A percentile compares a stretch with the other conserved stretches of the same genome.
These are phyloP conservation scores for Pseudorectes ferrugineus DNA, from an alignment of 2,113 vertebrate genomes.

Conservation along the genomic window DNA sequence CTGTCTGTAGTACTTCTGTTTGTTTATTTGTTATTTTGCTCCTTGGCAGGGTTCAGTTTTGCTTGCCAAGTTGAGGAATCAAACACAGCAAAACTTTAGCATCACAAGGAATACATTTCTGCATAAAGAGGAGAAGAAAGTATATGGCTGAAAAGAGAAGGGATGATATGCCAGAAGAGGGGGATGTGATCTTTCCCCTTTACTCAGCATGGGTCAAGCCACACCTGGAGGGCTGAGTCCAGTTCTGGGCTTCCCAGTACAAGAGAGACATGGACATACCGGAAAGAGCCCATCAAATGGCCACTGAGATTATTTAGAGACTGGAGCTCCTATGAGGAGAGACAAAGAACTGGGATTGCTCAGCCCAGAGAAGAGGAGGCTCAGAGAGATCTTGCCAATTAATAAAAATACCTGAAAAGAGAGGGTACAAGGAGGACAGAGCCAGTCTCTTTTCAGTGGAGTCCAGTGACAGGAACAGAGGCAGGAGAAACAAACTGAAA, in stretches of 20 bases:
- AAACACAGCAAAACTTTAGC: not conserved
- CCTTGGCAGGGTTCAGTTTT: not conserved
- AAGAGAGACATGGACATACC: accelerated
- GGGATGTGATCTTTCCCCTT: not conserved
- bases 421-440: not conserved
- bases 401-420: not conserved
- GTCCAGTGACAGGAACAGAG: not conserved
- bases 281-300: not conserved
- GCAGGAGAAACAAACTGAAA: not conserved
- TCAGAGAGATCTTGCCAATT: not conserved
- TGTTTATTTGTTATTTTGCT: not conserved
- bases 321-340: not conserved
- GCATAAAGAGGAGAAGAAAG: not conserved
- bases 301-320: too few species aligned
- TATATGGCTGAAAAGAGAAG: not conserved
- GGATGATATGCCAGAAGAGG: not conserved
- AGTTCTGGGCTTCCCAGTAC: not conserved
- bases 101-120: not conserved
- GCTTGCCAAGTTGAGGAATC: not conserved
- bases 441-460: not conserved
- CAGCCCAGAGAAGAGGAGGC: not conserved
- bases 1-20: not conserved
- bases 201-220: not conserved
- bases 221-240: not conserved
- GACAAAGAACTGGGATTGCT: not conserved